Evolutionary conservation across 2,113 vertebrate genomes (phyloP).

Genomic region (Epinephelus moara): DNA sequence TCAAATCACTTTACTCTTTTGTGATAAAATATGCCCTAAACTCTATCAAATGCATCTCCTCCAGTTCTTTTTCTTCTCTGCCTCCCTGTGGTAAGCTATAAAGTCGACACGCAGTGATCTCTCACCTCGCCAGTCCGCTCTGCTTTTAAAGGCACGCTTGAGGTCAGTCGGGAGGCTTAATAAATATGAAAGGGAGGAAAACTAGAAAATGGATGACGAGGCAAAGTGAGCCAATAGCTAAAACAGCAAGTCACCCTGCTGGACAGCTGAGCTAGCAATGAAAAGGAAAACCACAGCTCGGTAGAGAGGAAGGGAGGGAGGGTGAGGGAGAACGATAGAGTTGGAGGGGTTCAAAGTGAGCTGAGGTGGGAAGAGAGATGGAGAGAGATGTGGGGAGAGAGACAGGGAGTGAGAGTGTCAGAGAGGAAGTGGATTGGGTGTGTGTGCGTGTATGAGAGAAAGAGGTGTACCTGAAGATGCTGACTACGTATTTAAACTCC

Average conservation of each 20-base stretch:
- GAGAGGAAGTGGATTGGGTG: not conserved
- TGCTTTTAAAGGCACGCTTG: slow-evolving; percentile 40
- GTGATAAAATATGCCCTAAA: not conserved
- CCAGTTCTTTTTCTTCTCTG: not conserved
- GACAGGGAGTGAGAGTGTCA: not conserved
- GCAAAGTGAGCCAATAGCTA: slow-evolving; percentile 64
- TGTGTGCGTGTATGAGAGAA: slow-evolving; percentile 29
- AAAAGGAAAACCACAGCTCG: slow-evolving; percentile 21
- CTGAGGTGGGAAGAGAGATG: slow-evolving; percentile 19
- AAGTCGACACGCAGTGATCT: not conserved
- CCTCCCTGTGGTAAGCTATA: not conserved
- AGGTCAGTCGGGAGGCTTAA: slow-evolving; percentile 60
- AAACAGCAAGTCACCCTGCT: slow-evolving; percentile 65
- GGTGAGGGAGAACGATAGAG: not conserved
- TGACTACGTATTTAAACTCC: slow-evolving; percentile 69
- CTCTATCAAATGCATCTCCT: not conserved
- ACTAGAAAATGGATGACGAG: slow-evolving; percentile 75
- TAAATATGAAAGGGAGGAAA: slow-evolving; percentile 72
- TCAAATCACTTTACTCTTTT: not conserved
- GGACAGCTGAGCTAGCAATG: slow-evolving; percentile 76
- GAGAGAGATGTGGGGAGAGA: not conserved
- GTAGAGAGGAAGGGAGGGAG: not conserved
- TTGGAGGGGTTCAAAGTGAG: slow-evolving; percentile 23
- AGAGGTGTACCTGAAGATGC: slow-evolving; percentile 66
- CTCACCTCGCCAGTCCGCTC: slow-evolving; percentile 27